A percentile compares a stretch with the other conserved stretches of the same genome.
phyloP scores from a whole-genome alignment of 2,113 vertebrate species.

The Myrmecobius fasciatus region DNA sequence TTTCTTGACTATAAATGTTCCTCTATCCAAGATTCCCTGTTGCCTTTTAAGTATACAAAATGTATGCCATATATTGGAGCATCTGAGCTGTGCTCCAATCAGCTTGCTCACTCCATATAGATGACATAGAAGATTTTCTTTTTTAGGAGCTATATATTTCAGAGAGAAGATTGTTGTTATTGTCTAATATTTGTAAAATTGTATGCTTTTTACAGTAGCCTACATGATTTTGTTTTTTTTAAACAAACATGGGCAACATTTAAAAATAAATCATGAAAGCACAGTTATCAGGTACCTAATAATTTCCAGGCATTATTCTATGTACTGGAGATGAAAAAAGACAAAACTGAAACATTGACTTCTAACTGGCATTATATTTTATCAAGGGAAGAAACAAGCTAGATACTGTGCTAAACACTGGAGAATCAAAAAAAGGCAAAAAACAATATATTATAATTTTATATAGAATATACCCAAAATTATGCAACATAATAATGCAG shows the following conservation, averaged over 20 bases:
- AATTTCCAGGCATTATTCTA: background rate
- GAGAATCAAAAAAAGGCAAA: background rate
- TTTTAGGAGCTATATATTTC: too few relatives aligned
- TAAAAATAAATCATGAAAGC: background rate
- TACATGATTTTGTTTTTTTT: background rate
- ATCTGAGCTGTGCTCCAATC: too few relatives aligned
- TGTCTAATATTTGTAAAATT: too few relatives aligned
- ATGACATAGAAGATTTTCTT: too few relatives aligned
- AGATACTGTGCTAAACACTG: background rate
- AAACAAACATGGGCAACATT: background rate
- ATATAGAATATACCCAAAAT: background rate
- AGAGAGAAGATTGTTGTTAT: too few relatives aligned
- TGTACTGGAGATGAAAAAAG: background rate
- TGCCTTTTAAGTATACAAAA: too few relatives aligned
- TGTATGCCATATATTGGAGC: too few relatives aligned
- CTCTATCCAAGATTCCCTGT: too few relatives aligned
- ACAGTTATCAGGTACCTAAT: background rate
- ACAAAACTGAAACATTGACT: background rate
- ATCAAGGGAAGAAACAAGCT: background rate
- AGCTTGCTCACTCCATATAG: too few relatives aligned
- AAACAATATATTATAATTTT: background rate
- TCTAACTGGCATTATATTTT: background rate
- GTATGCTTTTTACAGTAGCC: background rate
- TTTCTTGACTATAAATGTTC: too few relatives aligned
- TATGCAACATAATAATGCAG: background rate